Conservation (phyloP, 2,888 invertebrate species). For the Polymixis flavicincta region DNA sequence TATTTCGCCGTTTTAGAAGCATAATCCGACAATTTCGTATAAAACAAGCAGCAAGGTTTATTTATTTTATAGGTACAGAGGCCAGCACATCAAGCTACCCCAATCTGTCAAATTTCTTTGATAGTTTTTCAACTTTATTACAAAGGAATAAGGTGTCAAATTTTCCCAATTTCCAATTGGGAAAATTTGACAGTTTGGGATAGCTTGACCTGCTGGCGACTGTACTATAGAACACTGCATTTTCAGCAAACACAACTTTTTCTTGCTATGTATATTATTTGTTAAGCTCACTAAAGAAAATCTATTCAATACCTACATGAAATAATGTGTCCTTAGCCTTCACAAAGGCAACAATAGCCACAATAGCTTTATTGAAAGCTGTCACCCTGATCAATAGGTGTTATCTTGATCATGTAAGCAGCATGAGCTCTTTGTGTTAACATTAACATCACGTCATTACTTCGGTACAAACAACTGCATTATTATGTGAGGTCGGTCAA, state of each 20-base stretch:
- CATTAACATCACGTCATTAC: conserved; percentile 46
- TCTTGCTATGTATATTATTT: not conserved
- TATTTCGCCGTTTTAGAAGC: too few relatives aligned
- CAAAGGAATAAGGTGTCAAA: too few relatives aligned
- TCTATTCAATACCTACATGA: not conserved
- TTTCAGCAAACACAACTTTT: not conserved
- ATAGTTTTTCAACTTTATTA: too few relatives aligned
- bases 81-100: too few relatives aligned
- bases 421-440: conserved; percentile 46
- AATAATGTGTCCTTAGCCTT: conserved; percentile 2
- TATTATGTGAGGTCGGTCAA: not conserved
- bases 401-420: conserved; percentile 59
- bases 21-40: not conserved
- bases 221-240: not conserved
- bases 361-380: conserved; percentile 37
- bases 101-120: too few relatives aligned
- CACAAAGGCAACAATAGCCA: conserved; percentile 19
- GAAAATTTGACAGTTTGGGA: too few relatives aligned
- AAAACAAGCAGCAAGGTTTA: not conserved
- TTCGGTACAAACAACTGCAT: conserved; percentile 45
- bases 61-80: not conserved
- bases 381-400: conserved; percentile 41
- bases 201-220: too few relatives aligned
- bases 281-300: not conserved
- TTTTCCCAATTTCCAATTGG: too few relatives aligned